Evolutionary conservation across 92 coral and sea anemone genomes (phyloP), one percentile per base, ranked within the genome.

Genomic region (Phymanthus crucifer): DNA sequence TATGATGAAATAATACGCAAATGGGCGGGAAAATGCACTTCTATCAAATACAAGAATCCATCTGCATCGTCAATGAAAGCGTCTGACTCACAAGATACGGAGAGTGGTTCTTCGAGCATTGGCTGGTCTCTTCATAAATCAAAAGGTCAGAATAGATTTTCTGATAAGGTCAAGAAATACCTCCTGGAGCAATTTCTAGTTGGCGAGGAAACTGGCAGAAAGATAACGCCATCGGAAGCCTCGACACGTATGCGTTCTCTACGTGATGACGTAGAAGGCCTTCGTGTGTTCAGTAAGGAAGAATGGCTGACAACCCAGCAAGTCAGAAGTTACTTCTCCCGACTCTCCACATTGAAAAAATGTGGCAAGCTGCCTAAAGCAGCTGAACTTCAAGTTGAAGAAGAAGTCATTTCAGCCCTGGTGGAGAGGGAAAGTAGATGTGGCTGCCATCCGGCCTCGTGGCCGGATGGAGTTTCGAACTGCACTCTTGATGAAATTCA

Each of bases 11-110:
- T 72, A 43, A 46, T 76, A 50, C 84, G 77, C 50, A 64, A 66
- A 73, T 79, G 85, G 84, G 85, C 89, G n/a, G 75, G 65, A 54
- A 71, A 79, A 61, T 85, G 85, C 74, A 57, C 70, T 3, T 78
- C 50, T 45, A 45, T 45, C 10, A 45, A 45, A 45, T 45, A 11
- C 50, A 45, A 45, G 50, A 45, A 45, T 31, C 88, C 79, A 13
- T 54, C 71, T 40, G 35, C 27, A 45, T 71, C 50, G 50, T 45
- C 50, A 1, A 45, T 45, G 50, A 45, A 45, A 45, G 16, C 50
- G 50, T 45, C 50, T 45, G 50, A 16, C 50, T 45, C 50, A 45
- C 50, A 45, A 45, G 1, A 45, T 45, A 45, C 17, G 58, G 52
- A 19, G 32, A 50, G 27, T 50, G 57, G 50, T 1, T 45, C 50